Base-by-base conservation (phyloP, 1,140 invertebrate genomes). In the Hyphantria cunea region DNA sequence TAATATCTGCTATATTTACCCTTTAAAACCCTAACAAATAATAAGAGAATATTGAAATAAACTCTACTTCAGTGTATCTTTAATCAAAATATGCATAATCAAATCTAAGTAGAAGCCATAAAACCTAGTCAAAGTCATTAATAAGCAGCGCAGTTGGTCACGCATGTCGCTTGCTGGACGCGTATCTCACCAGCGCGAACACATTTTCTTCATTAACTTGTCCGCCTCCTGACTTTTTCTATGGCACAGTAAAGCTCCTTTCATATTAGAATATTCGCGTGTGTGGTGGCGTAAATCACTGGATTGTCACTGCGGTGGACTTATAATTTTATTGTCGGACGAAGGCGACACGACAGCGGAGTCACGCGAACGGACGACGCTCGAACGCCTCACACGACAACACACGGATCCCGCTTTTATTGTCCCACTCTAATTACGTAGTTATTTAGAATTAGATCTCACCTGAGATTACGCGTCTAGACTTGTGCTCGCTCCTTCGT, bases 301-400 rank as follows among this genome's bases (percentile, higher is more conserved):
- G 82, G 85, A 90, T 90, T 90, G 87, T 88, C 86, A 89, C 85
- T 89, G 83, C 77, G 83, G 79, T 78, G 73, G 82, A 89, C 82
- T 89, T 89, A 89, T 89, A 89, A 89, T 89, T 89, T 89, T 89
- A 89, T 82, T 89, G 86, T 89, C 84, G 86, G 75, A 80, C 68
- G 78, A 80, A 73, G 78, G 80, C 80, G 74, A 84, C 85, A 86
- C 86, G 84, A 83, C 84, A 85, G 39, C 63, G 49, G 17, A 66
- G 79, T 82, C 84, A 86, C 86, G 83, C 84, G 80, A 89, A 12
- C 41, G 31, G n/a, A 2, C 60, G 68, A 62, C 71, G 67, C 47
- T 54, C 67, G 59, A 74, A 50, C 68, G 66, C 72, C 75, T 78
- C 44, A 44, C 80, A 82, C 76, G 72, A 76, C 80, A 78, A 67